A percentile compares a stretch with the other conserved stretches of the same genome.
These are phyloP conservation scores for Steromphala cineraria DNA, from an alignment of 2,888 invertebrate species.

Conservation along the genomic window DNA sequence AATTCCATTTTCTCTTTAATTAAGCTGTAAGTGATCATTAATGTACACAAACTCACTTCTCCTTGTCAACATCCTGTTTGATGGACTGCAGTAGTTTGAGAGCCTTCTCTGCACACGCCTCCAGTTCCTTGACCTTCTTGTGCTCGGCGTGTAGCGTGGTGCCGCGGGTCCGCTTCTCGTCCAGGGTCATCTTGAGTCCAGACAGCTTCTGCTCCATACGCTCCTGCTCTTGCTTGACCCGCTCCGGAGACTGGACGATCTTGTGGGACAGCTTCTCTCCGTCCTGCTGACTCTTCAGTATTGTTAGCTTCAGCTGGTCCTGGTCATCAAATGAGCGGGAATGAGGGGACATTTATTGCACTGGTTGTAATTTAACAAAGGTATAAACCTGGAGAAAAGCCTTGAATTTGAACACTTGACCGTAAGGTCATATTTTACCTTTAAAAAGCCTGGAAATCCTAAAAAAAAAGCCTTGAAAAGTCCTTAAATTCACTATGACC, in stretches of 20 bases:
- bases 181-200: slow-evolving; percentile 41
- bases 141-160: slow-evolving; percentile 44
- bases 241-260: slow-evolving; percentile 68
- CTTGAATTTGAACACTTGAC: too few species aligned
- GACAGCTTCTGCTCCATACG: slow-evolving; percentile 49
- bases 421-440: too few species aligned
- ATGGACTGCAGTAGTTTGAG: slow-evolving; percentile 50
- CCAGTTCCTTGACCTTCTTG: slow-evolving; percentile 36
- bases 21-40: too few species aligned
- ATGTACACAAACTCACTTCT: slow-evolving; percentile 43
- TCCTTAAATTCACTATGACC: too few species aligned
- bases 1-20: too few species aligned
- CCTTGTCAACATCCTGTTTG: slow-evolving; percentile 47
- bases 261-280: slow-evolving; percentile 58
- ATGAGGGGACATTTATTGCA: too few species aligned
- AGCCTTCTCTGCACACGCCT: slow-evolving; percentile 46
- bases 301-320: slow-evolving; percentile 55
- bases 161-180: slow-evolving; percentile 45
- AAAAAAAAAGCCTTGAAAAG: too few species aligned
- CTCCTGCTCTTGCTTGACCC: slow-evolving; percentile 58
- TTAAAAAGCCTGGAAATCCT: too few species aligned
- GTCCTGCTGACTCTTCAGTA: slow-evolving; percentile 50
- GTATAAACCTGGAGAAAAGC: too few species aligned
- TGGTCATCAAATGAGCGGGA: slow-evolving; percentile 33
- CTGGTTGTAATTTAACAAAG: too few species aligned